Evolutionary conservation across 2,113 vertebrate species (phyloP).

Genomic region (Trogon surrucura): DNA sequence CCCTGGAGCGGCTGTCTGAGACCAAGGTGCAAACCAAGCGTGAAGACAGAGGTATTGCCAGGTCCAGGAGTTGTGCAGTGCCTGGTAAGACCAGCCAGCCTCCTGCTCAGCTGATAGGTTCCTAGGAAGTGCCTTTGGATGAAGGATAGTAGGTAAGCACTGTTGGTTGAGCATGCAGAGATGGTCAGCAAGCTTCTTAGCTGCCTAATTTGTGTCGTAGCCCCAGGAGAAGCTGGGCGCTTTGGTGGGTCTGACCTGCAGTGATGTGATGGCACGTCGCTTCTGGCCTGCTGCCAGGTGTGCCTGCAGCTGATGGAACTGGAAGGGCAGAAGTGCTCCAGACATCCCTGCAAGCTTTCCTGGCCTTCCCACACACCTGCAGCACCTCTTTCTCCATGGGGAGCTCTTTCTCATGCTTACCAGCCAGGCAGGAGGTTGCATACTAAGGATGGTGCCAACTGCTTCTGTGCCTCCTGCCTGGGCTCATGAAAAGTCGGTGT

Average conservation of each 20-base stretch:
- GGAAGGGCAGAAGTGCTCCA: neutral
- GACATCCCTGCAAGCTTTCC: neutral
- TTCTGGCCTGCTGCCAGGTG: neutral
- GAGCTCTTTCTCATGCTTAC: neutral
- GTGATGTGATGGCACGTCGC: neutral
- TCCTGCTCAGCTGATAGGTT: neutral
- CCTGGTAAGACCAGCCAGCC: neutral
- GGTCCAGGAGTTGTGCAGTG: fast-evolving
- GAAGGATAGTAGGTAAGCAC: neutral
- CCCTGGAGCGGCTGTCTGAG: neutral
- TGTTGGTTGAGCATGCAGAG: neutral
- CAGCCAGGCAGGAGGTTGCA: neutral
- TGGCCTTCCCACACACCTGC: neutral
- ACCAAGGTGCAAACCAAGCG: neutral
- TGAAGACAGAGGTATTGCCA: neutral
- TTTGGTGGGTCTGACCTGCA: neutral
- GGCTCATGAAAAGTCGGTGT: neutral
- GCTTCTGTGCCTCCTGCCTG: neutral
- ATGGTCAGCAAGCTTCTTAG: neutral
- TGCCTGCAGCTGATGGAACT: neutral
- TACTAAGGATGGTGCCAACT: neutral
- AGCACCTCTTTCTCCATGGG: neutral
- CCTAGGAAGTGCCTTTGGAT: neutral
- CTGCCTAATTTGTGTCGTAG: neutral
- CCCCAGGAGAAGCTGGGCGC: neutral